Evolutionary conservation across 2,888 invertebrate genomes (phyloP), one percentile per base, ranked within the genome.

Genomic region (Amiota mariae): DNA sequence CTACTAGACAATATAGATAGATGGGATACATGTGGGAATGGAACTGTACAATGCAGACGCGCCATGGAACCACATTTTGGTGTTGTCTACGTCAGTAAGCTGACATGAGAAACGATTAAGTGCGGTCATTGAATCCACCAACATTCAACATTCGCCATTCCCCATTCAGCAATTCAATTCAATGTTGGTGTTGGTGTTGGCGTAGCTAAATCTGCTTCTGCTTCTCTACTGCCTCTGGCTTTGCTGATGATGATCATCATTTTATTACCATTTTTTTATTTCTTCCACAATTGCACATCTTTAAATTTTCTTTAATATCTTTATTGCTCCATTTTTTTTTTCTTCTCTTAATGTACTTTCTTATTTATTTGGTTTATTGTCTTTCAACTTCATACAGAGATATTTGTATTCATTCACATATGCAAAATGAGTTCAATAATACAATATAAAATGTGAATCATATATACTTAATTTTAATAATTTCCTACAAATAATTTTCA

Each of bases 61-160:
- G 67, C 18, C 20, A 18, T 54, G 4, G 20, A 24, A n/a, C n/a
- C 54, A n/a, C 63, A 63, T 24, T 63, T 63, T 15, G 15, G 66
- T 36, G 66, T 51, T 24, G 36, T 36, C 36, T 36, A 36, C 36
- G 36, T 36, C 36, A 36, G 36, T 24, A 68, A 68, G 67, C 67
- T 68, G 67, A 68, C 67, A 68, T 68, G 67, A 49, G 54, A 68
- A 68, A 47, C 67, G 67, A 68, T 68, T 68, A 68, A 54, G 51
- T 68, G 67, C 67, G 67, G 67, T 68, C 67, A 68, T 68, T 68
- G 67, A 68, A 54, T 68, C 54, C 47, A 18, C 67, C 20, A 24
- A 36, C 20, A 54, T 66, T 59, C 36, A 24, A 36, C 2, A 11
- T 18, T 36, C 6, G 36, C 36, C 36, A 24, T 54, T 12, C 4